A percentile compares a stretch with the other conserved stretches of the same genome.
phyloP scores from a whole-genome alignment of 2,113 vertebrate genomes.

The Eulemur macaco region DNA sequence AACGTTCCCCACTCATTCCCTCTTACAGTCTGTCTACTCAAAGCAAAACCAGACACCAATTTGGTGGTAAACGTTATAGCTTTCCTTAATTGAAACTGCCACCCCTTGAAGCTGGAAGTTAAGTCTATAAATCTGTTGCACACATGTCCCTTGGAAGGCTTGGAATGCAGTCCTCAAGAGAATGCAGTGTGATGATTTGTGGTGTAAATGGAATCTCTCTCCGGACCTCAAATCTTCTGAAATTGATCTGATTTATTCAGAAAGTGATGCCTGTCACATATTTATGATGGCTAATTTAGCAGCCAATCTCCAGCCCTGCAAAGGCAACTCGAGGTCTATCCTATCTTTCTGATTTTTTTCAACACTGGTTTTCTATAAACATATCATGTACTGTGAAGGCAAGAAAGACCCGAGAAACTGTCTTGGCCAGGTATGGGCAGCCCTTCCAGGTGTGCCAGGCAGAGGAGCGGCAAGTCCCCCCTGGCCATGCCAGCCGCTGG shows the following conservation, averaged over 20 bases:
- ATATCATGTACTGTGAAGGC: background rate
- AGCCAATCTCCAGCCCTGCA: background rate
- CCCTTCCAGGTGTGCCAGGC: background rate
- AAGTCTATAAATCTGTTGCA: slow-evolving; percentile 63
- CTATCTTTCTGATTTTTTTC: background rate
- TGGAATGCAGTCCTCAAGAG: slow-evolving; percentile 47
- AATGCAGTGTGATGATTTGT: slow-evolving; percentile 53
- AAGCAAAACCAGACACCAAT: background rate
- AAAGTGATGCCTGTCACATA: slow-evolving; percentile 37
- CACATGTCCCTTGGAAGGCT: slow-evolving; percentile 59
- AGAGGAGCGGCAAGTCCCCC: background rate
- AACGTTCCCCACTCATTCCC: background rate
- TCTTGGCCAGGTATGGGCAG: background rate
- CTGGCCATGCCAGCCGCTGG: background rate
- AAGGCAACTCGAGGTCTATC: background rate
- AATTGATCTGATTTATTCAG: slow-evolving; percentile 71
- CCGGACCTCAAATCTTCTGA: slow-evolving; percentile 60
- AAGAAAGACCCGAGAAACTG: background rate
- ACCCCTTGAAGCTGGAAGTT: slow-evolving; percentile 63
- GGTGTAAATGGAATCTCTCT: slow-evolving; percentile 53
- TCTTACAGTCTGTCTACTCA: background rate
- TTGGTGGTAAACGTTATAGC: slow-evolving; percentile 41
- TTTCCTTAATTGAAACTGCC: slow-evolving; percentile 69
- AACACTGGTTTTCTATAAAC: background rate
- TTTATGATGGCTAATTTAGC: slow-evolving; percentile 49